A percentile compares a stretch with the other conserved stretches of the same genome.
phyloP scores from a whole-genome alignment of 1,140 invertebrate genomes.

The Euwallacea fornicatus region DNA sequence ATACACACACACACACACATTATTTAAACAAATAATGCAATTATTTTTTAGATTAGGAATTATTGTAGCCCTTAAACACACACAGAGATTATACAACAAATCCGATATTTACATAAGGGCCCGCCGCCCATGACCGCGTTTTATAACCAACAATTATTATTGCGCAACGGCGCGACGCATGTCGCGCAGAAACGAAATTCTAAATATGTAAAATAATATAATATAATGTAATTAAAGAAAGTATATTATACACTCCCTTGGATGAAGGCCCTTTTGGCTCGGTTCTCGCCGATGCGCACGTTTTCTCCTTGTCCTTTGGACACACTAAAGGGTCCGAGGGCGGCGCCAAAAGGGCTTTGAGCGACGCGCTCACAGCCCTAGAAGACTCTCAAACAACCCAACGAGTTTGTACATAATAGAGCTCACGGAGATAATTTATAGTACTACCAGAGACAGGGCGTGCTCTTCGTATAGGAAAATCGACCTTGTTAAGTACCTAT shows the following conservation, averaged over 20 bases:
- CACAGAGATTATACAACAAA: slow-evolving; percentile 16
- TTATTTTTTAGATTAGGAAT: slow-evolving; percentile 42
- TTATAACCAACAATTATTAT: background rate
- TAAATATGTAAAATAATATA: slow-evolving; percentile 52
- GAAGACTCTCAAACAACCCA: slow-evolving; percentile 29
- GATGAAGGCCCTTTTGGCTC: slow-evolving; percentile 29
- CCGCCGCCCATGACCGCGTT: slow-evolving; percentile 2
- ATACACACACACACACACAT: slow-evolving; percentile 35
- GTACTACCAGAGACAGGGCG: background rate
- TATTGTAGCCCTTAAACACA: background rate
- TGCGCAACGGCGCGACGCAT: slow-evolving; percentile 13
- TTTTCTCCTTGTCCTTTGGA: background rate
- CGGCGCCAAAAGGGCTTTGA: background rate
- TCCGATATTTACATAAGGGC: slow-evolving; percentile 18
- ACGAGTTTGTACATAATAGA: slow-evolving; percentile 38
- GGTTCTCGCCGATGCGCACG: background rate
- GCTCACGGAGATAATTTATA: slow-evolving; percentile 21
- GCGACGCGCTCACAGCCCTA: slow-evolving; percentile 40
- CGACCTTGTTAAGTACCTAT: slow-evolving; percentile 27
- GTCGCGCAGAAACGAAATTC: slow-evolving; percentile 53
- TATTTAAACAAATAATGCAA: slow-evolving; percentile 40
- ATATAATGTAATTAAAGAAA: slow-evolving; percentile 43
- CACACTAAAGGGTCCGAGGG: background rate
- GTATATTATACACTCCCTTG: slow-evolving; percentile 44
- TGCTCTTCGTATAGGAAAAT: slow-evolving; percentile 7